Base-by-base conservation (phyloP, 2,888 invertebrate species). In the Leptinotarsa haldemani region DNA sequence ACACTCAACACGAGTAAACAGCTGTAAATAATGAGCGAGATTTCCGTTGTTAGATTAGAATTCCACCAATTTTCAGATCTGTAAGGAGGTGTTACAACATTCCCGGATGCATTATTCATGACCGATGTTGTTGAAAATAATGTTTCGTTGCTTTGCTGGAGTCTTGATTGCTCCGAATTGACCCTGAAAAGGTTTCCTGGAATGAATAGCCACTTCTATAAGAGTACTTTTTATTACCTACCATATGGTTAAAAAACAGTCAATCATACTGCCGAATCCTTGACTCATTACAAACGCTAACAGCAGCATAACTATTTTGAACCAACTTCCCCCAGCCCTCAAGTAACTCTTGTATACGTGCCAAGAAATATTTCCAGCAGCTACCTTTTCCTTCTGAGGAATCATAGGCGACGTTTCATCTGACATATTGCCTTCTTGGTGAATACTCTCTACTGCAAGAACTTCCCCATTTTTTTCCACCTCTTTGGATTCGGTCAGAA, bases 191-290 rank as follows among this genome's bases (percentile, higher is more conserved):
- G 40, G 0, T 40, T 40, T 0, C 0, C 2, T 12, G 9, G 40
- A 40, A 40, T 40, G 9, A 9, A 40, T 9, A 40, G 40, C 3
- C 9, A 40, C 12, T 40, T 40, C 2, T 40, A 2, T 40, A 0
- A 4, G 0, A 93, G 91, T 15, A 91, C 90, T 94, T 95, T 2
- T 93, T 94, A 91, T 0, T 87, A 83, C 87, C 88, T 80, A 92
- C 95, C 95, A 95, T 83, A 91, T 92, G 2, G 93, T 91, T 5
- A 95, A 90, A 89, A 94, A 96, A 88, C 92, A 95, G 85, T 96
- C 96, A 0, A 93, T 91, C 15, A 91, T 90, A 15, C 94, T 95
- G 1, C 93, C 94, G 56, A 93, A 86, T 46, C 73, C 48, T 72
- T 80, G 79, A 18, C 76, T 72, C 3, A 73, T 0, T n/a, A 78